Conservation (phyloP, 2,888 invertebrate genomes). For the Spicauda simplicius region DNA sequence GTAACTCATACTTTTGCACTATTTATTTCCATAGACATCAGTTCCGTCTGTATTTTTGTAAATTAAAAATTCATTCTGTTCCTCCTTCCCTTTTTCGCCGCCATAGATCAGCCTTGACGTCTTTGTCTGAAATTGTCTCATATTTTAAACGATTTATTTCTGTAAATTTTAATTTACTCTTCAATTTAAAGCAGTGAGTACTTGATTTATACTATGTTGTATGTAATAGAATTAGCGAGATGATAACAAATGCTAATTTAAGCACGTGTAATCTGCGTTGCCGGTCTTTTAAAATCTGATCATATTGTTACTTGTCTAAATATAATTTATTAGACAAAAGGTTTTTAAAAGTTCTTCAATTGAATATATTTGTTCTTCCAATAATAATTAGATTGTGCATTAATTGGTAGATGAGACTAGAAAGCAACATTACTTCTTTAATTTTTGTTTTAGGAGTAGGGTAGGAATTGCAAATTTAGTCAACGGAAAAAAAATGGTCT, state of each 20-base stretch:
- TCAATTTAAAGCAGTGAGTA: slow-evolving; percentile 17
- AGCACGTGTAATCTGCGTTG: slow-evolving; percentile 36
- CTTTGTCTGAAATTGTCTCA: slow-evolving; percentile 39
- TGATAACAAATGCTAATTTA: slow-evolving; percentile 1
- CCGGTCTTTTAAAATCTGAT: slow-evolving; percentile 35
- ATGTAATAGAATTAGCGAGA: not conserved
- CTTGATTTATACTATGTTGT: no score
- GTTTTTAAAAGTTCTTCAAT: not conserved
- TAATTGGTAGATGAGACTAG: not conserved
- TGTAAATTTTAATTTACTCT: not conserved
- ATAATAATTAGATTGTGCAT: not conserved
- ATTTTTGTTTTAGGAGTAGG: slow-evolving; percentile 26
- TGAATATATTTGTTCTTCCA: not conserved
- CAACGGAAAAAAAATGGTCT: not conserved
- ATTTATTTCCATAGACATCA: no score
- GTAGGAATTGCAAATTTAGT: not conserved
- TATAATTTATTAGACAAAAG: slow-evolving; percentile 2
- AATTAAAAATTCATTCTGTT: no score
- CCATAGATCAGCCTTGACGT: slow-evolving; percentile 38
- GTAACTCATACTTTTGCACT: no score
- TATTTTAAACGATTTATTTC: slow-evolving; percentile 18
- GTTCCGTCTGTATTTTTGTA: no score
- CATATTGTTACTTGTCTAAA: not conserved
- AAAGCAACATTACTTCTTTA: not conserved
- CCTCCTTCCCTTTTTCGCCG: slow-evolving; percentile 26